A percentile compares a stretch with the other conserved stretches of the same genome.
These are phyloP conservation scores for Tupiocoris notatus DNA, from an alignment of 2,888 invertebrate species.

Conservation along the genomic window DNA sequence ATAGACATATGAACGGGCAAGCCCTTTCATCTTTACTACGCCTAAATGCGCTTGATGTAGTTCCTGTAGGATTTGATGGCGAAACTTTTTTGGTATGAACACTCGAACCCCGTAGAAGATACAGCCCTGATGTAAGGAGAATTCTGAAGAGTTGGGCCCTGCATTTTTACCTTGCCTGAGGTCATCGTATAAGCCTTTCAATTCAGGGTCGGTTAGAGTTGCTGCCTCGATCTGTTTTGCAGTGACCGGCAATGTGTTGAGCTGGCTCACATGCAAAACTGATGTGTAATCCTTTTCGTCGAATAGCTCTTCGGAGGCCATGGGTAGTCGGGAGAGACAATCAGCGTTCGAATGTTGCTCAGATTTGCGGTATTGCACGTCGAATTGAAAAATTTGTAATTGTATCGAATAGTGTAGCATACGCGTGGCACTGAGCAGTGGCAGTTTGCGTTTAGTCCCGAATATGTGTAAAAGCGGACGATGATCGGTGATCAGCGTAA, in stretches of 20 bases:
- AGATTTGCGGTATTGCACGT: constrained; percentile 13
- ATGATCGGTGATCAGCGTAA: constrained; percentile 52
- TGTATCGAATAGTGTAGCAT: constrained; percentile 22
- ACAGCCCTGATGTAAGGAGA: neutral
- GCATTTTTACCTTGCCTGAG: neutral
- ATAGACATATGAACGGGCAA: constrained; percentile 23
- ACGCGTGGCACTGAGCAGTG: constrained; percentile 2
- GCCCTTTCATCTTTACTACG: constrained; percentile 22
- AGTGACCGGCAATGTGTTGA: neutral
- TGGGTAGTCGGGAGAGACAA: constrained; percentile 2
- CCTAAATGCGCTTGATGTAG: constrained; percentile 11
- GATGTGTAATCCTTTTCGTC: neutral
- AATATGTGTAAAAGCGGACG: constrained; percentile 50
- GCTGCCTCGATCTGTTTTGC: neutral
- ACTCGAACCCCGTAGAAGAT: constrained; percentile 10
- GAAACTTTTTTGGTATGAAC: neutral
- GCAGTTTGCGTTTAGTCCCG: neutral
- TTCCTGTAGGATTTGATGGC: constrained; percentile 5
- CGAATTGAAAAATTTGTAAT: constrained; percentile 23
- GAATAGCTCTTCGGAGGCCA: constrained; percentile 9
- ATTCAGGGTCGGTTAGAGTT: constrained; percentile 6
- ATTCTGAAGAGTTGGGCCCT: neutral
- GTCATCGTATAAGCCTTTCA: neutral
- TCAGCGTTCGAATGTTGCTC: constrained; percentile 16
- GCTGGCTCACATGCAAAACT: neutral